Percentiles rank a stretch among this genome's conserved stretches.
These are phyloP conservation scores for Ramphastos sulfuratus DNA, from an alignment of 2,113 vertebrate genomes.

Conservation along the genomic window DNA sequence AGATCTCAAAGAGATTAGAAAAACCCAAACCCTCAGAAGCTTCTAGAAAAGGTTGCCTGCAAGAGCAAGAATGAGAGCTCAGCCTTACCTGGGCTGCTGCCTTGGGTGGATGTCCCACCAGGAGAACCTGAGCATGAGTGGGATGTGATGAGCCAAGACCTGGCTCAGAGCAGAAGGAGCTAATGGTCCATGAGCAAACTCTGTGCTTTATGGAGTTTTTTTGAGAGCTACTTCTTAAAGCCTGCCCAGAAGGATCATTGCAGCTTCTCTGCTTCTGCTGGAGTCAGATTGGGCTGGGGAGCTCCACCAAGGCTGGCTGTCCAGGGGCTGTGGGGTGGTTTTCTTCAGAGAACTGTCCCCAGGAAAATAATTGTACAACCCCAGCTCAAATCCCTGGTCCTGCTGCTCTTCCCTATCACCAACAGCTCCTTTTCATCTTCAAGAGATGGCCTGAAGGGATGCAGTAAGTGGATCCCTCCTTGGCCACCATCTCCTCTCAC, in stretches of 20 bases:
- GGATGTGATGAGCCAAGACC: background rate
- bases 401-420: background rate
- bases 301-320: accelerated
- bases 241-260: background rate
- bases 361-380: background rate
- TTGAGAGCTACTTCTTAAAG: background rate
- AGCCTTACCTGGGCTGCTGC: background rate
- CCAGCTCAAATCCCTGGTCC: background rate
- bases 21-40: background rate
- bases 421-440: background rate
- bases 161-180: background rate
- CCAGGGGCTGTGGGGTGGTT: background rate
- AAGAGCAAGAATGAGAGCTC: background rate
- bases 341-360: background rate
- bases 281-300: background rate
- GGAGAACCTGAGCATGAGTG: background rate
- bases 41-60: background rate
- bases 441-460: background rate
- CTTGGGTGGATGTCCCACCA: background rate
- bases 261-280: background rate
- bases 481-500: background rate
- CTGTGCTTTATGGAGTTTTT: background rate
- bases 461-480: background rate
- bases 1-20: background rate
- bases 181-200: background rate